Percentiles rank a stretch among this genome's conserved stretches.
These are phyloP conservation scores for Colistium nudipinnis DNA, from an alignment of 2,113 vertebrate genomes.

Conservation along the genomic window DNA sequence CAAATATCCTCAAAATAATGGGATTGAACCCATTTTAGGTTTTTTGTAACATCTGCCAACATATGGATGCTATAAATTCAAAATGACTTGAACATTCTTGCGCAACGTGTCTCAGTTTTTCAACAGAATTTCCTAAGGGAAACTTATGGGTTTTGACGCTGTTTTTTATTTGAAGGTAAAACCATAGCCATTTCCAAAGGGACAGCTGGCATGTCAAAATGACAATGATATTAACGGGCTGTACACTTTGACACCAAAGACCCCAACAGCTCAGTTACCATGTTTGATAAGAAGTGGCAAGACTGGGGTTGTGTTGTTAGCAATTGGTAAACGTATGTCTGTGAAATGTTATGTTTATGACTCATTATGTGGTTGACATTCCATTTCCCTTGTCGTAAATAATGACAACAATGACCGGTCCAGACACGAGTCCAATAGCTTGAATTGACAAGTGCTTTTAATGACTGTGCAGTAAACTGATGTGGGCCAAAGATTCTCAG, in stretches of 20 bases:
- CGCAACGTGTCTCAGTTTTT: slow-evolving; percentile 38
- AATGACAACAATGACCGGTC: not conserved
- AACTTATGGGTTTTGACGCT: slow-evolving; percentile 49
- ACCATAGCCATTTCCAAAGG: slow-evolving; percentile 38
- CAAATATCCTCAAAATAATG: slow-evolving; percentile 9
- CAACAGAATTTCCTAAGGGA: slow-evolving; percentile 27
- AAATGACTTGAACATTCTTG: slow-evolving; percentile 63
- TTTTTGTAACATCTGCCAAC: too few relatives aligned
- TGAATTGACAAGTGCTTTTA: not conserved
- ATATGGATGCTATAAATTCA: slow-evolving; percentile 73
- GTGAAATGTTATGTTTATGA: slow-evolving; percentile 23
- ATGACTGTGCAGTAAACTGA: slow-evolving; percentile 1
- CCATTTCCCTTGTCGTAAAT: not conserved
- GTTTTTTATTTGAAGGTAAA: slow-evolving; percentile 43
- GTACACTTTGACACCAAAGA: slow-evolving; percentile 7
- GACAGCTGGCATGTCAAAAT: slow-evolving; percentile 52
- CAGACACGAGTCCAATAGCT: slow-evolving; percentile 3
- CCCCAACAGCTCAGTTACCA: slow-evolving; percentile 13
- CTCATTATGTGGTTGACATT: not conserved
- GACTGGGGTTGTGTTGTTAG: not conserved
- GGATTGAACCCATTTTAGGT: too few relatives aligned
- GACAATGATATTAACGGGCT: slow-evolving; percentile 20
- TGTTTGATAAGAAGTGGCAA: slow-evolving; percentile 18
- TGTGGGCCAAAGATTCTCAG: slow-evolving; percentile 20
- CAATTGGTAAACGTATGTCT: not conserved